Percentiles rank a stretch among this genome's conserved stretches.
Evolutionary conservation across 2,888 invertebrate species (phyloP).

Genomic region (Lasius platythorax): DNA sequence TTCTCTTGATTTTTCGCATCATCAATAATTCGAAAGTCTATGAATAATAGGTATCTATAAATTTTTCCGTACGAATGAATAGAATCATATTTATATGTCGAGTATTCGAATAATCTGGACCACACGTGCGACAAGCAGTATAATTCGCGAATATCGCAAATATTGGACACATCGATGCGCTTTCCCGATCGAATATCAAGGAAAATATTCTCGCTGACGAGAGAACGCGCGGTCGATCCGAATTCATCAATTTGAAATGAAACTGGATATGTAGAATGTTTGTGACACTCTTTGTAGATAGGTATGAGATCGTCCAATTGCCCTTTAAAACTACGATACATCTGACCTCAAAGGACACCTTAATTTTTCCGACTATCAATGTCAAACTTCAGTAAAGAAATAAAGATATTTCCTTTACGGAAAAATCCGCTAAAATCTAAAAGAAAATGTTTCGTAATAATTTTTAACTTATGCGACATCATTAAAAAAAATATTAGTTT

Average conservation of each 20-base stretch:
- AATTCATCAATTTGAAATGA: slow-evolving; percentile 38
- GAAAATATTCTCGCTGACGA: slow-evolving; percentile 24
- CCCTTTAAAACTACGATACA: slow-evolving; percentile 20
- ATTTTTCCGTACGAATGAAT: slow-evolving; percentile 2
- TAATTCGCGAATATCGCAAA: slow-evolving; percentile 23
- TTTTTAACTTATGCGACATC: neutral
- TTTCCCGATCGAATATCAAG: slow-evolving; percentile 19
- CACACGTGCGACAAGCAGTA: neutral
- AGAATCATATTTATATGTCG: neutral
- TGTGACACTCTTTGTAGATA: neutral
- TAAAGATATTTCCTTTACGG: neutral
- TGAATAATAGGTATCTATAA: slow-evolving; percentile 12
- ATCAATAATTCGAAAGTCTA: slow-evolving; percentile 29
- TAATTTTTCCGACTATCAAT: neutral
- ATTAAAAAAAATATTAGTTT: neutral
- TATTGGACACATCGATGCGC: slow-evolving; percentile 3
- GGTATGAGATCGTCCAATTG: neutral
- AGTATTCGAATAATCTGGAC: neutral
- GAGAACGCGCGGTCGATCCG: neutral
- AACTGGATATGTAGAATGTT: neutral
- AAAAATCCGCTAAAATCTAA: neutral
- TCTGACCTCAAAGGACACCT: slow-evolving; percentile 3
- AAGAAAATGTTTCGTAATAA: neutral
- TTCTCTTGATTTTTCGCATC: neutral
- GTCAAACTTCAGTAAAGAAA: neutral